A percentile compares a stretch with the other conserved stretches of the same genome.
Evolutionary conservation across 2,797 vertebrate species (phyloP).

Genomic region (Sarcoramphus papa): DNA sequence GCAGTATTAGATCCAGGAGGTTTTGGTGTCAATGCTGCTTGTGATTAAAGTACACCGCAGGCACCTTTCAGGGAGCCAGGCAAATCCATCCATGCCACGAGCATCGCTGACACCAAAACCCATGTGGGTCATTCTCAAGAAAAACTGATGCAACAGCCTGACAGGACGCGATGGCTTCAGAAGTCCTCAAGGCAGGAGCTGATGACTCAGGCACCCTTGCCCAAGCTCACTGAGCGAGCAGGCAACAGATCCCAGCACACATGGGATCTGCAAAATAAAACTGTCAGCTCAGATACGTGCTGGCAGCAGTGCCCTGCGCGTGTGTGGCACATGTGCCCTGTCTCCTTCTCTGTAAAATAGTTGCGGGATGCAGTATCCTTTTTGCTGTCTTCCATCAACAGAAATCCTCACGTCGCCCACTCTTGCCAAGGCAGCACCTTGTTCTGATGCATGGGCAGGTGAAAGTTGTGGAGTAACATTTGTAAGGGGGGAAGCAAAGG

Average conservation of each 20-base stretch:
- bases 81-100: background rate
- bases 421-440: background rate
- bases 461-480: background rate
- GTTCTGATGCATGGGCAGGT: rapidly evolving
- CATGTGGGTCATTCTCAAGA: background rate
- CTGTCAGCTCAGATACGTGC: background rate
- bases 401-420: background rate
- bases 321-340: rapidly evolving
- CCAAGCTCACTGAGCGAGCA: background rate
- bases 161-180: background rate
- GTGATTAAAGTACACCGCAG: background rate
- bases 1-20: background rate
- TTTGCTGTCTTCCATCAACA: background rate
- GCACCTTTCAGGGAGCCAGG: background rate
- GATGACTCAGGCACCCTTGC: background rate
- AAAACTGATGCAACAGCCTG: background rate
- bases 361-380: background rate
- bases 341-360: background rate
- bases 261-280: background rate
- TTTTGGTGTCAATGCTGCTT: background rate
- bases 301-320: background rate
- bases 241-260: background rate
- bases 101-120: background rate
- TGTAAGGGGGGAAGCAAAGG: background rate
- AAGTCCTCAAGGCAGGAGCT: background rate